Conservation (phyloP, 2,797 vertebrate genomes). For the Enoplosus armatus region DNA sequence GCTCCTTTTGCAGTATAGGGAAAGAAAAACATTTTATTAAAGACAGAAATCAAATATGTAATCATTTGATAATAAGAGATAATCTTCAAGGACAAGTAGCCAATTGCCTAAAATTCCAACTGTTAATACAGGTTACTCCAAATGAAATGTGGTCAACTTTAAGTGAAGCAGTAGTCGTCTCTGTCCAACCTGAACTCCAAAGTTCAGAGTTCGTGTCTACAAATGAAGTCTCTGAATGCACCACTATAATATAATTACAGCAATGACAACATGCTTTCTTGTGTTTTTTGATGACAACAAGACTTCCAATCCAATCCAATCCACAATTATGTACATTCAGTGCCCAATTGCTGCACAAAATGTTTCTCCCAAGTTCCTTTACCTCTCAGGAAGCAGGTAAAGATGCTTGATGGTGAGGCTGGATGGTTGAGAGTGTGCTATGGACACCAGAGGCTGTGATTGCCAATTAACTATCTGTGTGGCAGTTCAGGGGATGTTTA, state of each 20-base stretch:
- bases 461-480: background rate
- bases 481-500: background rate
- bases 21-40: conserved; percentile 12
- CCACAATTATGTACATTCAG: background rate
- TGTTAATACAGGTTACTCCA: background rate
- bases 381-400: background rate
- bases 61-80: conserved; percentile 15
- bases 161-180: background rate
- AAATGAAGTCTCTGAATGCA: background rate
- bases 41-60: conserved; percentile 18
- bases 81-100: conserved; percentile 16
- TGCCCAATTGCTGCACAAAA: background rate
- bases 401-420: conserved; percentile 5
- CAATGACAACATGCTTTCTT: background rate
- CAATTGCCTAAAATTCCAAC: background rate
- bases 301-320: background rate
- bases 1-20: background rate
- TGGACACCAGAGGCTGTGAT: background rate
- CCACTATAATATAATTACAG: background rate
- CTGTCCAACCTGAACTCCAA: background rate
- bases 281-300: background rate
- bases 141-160: background rate
- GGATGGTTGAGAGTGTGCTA: conserved; percentile 6
- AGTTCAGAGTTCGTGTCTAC: background rate
- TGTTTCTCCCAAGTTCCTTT: background rate